phyloP scores from a whole-genome alignment of 1,140 invertebrate genomes.

The Lepidurus packardi region DNA sequence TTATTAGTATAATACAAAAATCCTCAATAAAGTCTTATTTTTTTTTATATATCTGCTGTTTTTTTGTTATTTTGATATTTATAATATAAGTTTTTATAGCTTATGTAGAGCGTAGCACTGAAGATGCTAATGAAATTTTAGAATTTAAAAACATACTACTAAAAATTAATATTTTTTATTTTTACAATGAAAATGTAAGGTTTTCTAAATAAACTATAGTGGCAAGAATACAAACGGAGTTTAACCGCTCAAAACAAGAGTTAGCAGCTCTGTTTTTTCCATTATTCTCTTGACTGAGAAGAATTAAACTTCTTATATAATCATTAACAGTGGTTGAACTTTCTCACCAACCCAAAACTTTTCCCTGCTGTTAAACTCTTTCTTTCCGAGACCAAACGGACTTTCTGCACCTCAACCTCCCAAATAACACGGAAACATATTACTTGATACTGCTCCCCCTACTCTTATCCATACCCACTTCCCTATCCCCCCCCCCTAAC shows the following conservation, averaged over 20 bases:
- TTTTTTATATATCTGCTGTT: neutral
- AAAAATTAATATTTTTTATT: conserved; percentile 41
- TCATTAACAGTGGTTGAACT: conserved; percentile 55
- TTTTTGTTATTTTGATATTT: neutral
- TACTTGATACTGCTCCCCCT: no score
- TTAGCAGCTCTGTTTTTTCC: conserved; percentile 43
- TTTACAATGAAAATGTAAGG: conserved; percentile 56
- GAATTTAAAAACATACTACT: conserved; percentile 25
- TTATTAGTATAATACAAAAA: conserved; percentile 43
- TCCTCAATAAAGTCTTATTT: conserved; percentile 47
- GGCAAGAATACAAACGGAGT: conserved; percentile 50
- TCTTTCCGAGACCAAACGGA: no score
- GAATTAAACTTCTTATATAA: conserved; percentile 46
- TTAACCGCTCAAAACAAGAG: conserved; percentile 45
- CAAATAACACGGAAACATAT: no score
- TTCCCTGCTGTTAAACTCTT: no score
- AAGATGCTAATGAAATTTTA: conserved; percentile 48
- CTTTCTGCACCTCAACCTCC: no score
- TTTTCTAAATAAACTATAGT: conserved; percentile 55
- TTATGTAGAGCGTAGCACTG: conserved; percentile 55
- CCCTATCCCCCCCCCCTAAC: no score
- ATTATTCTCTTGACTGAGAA: conserved; percentile 46
- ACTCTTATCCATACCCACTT: no score
- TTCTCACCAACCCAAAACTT: no score
- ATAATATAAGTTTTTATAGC: conserved; percentile 50